These are phyloP conservation scores for Cynoglossus semilaevis DNA, from an alignment of 2,113 vertebrate genomes.

Conservation along the genomic window DNA sequence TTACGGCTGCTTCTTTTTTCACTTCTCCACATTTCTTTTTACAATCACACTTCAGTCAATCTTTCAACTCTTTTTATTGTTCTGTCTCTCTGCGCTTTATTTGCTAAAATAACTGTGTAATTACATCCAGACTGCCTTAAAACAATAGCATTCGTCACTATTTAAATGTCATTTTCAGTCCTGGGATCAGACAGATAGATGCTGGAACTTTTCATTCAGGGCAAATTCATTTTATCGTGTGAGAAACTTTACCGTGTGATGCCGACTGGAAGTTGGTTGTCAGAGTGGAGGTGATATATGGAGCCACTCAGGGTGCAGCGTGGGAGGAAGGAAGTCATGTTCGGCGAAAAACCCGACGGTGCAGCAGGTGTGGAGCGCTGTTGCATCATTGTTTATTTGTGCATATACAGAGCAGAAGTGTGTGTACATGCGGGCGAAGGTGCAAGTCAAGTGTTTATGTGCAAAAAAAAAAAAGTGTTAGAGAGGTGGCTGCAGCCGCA, in stretches of 20 bases:
- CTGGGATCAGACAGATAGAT: too few species aligned
- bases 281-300: conserved; percentile 8
- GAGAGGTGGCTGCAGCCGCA: not conserved
- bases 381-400: not conserved
- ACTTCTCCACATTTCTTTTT: too few species aligned
- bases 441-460: not conserved
- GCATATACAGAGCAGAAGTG: not conserved
- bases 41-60: too few species aligned
- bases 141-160: not conserved
- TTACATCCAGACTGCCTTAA: not conserved
- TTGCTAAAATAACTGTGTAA: not conserved
- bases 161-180: not conserved
- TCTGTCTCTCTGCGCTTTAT: not conserved
- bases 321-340: conserved; percentile 58
- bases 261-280: not conserved
- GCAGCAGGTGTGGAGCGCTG: conserved; percentile 30
- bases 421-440: not conserved
- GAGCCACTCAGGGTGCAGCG: conserved; percentile 16
- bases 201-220: too few species aligned
- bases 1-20: too few species aligned
- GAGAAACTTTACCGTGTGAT: not conserved
- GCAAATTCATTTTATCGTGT: not conserved
- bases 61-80: too few species aligned
- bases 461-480: not conserved
- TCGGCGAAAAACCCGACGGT: conserved; percentile 5